Conservation (phyloP, 1,140 invertebrate genomes). For the Oryctes rhinoceros region DNA sequence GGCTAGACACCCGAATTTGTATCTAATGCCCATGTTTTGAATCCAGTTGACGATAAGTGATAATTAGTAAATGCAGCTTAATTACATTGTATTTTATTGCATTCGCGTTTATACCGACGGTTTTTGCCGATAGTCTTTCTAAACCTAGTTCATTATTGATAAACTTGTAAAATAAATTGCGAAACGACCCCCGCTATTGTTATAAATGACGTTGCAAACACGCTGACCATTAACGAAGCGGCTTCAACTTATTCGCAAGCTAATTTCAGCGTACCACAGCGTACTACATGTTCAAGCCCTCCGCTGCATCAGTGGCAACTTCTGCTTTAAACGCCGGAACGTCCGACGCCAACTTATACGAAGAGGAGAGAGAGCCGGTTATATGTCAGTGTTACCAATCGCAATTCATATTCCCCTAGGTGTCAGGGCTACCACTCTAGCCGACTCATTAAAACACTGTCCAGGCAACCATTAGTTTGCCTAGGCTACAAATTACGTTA, state of each 20-base stretch:
- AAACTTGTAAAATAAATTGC: too few relatives aligned
- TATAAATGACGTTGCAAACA: background rate
- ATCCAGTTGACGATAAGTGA: too few relatives aligned
- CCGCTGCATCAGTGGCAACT: background rate
- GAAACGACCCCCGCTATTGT: background rate
- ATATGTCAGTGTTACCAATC: slow-evolving; percentile 59
- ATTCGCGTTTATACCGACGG: too few relatives aligned
- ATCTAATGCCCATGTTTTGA: too few relatives aligned
- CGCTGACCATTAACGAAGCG: background rate
- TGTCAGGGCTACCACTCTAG: slow-evolving; percentile 58
- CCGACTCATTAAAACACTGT: slow-evolving; percentile 61
- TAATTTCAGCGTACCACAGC: background rate
- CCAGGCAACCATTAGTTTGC: slow-evolving; percentile 60
- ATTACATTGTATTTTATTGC: too few relatives aligned
- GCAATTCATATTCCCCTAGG: slow-evolving; percentile 60
- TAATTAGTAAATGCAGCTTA: too few relatives aligned
- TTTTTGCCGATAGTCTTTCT: too few relatives aligned
- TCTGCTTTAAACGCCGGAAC: slow-evolving; percentile 31
- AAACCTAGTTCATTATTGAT: too few relatives aligned
- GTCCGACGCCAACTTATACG: slow-evolving; percentile 5
- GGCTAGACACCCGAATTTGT: too few relatives aligned
- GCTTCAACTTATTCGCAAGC: background rate
- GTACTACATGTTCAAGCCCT: background rate
- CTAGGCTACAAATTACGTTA: slow-evolving; percentile 60
- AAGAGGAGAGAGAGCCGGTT: slow-evolving; percentile 32